Evolutionary conservation across 2,888 invertebrate species (phyloP).

Genomic region (Oscheius sp.): DNA sequence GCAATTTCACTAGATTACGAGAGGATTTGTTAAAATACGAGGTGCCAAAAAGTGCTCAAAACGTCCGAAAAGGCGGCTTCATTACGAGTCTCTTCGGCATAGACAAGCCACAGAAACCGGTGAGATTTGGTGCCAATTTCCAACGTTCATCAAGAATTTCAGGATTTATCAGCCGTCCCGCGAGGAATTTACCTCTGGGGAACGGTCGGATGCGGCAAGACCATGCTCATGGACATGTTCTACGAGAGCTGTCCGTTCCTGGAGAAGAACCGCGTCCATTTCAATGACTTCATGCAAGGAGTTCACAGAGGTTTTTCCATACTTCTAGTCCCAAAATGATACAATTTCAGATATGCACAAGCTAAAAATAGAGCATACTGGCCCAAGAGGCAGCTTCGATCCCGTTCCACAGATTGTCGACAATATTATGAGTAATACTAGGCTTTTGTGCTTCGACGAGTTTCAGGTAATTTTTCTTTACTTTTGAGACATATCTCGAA

Average conservation of each 20-base stretch:
- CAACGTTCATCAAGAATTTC: not conserved
- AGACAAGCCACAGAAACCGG: not conserved
- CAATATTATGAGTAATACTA: slow-evolving; percentile 82
- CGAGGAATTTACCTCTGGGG: slow-evolving; percentile 88
- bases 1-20: slow-evolving; percentile 15
- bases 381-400: slow-evolving; percentile 77
- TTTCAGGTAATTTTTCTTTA: slow-evolving; percentile 76
- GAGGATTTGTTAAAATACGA: slow-evolving; percentile 14
- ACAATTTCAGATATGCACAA: slow-evolving; percentile 82
- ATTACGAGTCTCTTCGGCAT: not conserved
- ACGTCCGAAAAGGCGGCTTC: slow-evolving; percentile 11
- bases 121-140: not conserved
- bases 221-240: slow-evolving; percentile 98
- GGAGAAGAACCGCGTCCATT: slow-evolving; percentile 84
- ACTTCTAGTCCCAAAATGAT: not conserved
- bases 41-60: slow-evolving; percentile 2
- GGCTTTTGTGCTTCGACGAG: slow-evolving; percentile 70
- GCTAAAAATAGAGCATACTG: slow-evolving; percentile 79
- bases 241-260: slow-evolving; percentile 82
- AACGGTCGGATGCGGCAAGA: slow-evolving; percentile 88
- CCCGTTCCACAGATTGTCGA: slow-evolving; percentile 94
- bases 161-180: slow-evolving; percentile 27
- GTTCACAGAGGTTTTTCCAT: slow-evolving; percentile 81
- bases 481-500: too few relatives aligned
- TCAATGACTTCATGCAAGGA: slow-evolving; percentile 96